Evolutionary conservation across 2,797 vertebrate genomes (phyloP).

Genomic region (Nasua narica): DNA sequence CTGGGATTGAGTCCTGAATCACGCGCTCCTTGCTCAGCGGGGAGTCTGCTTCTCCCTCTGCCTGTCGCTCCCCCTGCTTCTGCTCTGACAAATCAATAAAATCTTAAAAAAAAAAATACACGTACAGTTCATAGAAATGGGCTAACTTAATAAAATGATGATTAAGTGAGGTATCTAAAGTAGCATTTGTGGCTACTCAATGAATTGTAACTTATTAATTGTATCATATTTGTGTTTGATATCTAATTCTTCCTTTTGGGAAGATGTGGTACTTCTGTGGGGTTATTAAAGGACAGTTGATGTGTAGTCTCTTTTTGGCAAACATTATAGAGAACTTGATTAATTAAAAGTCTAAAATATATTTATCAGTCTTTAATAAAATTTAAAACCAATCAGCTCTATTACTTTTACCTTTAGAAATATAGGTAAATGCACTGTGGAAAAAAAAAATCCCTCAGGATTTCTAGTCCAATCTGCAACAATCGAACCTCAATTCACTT

Average conservation of each 20-base stretch:
- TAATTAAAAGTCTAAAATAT: neutral
- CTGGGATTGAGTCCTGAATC: neutral
- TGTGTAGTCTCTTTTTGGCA: neutral
- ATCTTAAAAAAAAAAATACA: neutral
- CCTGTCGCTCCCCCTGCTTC: neutral
- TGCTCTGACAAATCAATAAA: neutral
- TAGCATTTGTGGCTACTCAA: neutral
- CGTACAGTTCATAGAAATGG: neutral
- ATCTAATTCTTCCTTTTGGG: neutral
- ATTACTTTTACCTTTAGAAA: neutral
- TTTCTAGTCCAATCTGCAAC: neutral
- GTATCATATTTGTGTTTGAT: neutral
- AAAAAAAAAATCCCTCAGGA: neutral
- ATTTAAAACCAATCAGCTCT: neutral
- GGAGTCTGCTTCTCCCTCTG: neutral
- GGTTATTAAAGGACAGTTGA: neutral
- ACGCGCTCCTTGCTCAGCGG: neutral
- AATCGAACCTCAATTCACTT: neutral
- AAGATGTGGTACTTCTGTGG: neutral
- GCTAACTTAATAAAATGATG: neutral
- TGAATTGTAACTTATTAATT: neutral
- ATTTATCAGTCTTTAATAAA: neutral
- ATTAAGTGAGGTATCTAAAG: neutral
- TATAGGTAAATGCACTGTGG: neutral
- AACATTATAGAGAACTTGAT: neutral